phyloP scores from a whole-genome alignment of 2,797 vertebrate genomes.

The Dryobates pubescens region DNA sequence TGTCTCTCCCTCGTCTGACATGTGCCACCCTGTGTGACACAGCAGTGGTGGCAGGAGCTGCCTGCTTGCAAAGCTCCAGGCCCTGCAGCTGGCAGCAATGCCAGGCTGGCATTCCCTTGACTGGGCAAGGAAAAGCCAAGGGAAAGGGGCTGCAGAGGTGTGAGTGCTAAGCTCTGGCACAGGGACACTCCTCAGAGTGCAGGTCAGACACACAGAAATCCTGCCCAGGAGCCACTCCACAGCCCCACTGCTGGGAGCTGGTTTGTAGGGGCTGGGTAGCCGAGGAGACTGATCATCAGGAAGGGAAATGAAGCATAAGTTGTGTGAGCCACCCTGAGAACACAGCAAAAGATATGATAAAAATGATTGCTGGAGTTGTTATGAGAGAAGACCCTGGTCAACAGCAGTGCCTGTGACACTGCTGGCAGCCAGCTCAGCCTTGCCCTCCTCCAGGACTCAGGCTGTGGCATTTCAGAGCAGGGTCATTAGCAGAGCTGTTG shows the following conservation, averaged over 20 bases:
- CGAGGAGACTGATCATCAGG: not conserved
- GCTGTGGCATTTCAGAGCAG: not conserved
- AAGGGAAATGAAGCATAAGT: not conserved
- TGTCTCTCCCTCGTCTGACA: not conserved
- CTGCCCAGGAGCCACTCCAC: not conserved
- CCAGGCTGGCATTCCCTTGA: too few species aligned
- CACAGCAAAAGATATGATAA: not conserved
- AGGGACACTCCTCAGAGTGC: not conserved
- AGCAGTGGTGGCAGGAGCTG: not conserved
- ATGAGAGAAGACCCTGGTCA: not conserved
- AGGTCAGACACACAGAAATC: not conserved
- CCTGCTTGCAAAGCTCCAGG: accelerated
- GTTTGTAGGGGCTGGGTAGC: not conserved
- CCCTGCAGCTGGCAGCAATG: not conserved
- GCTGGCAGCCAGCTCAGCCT: not conserved
- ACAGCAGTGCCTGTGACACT: not conserved
- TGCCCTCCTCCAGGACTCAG: not conserved
- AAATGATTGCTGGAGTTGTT: not conserved
- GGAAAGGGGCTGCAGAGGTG: not conserved
- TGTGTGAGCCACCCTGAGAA: not conserved
- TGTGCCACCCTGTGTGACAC: accelerated
- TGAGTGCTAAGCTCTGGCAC: not conserved
- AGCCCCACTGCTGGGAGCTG: not conserved
- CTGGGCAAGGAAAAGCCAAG: not conserved
- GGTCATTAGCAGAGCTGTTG: not conserved